Conservation (phyloP, 53 echinoderm and acorn worm species). For the Arbacia lixula region DNA sequence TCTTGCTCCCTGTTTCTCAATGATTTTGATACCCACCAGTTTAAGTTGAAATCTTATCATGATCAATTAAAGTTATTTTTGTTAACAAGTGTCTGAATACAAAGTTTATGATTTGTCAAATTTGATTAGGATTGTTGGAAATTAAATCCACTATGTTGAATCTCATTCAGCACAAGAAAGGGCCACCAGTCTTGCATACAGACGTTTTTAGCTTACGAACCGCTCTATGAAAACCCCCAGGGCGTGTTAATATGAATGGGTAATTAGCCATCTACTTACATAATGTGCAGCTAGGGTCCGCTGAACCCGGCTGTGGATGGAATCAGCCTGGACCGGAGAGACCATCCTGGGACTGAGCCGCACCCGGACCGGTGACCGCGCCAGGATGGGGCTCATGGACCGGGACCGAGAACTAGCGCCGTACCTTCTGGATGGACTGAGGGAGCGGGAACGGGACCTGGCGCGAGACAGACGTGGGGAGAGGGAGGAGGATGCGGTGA, state of each 20-base stretch:
- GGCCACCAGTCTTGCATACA: no score
- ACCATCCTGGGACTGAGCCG: constrained; percentile 44
- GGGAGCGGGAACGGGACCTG: constrained; percentile 1
- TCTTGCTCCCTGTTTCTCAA: no score
- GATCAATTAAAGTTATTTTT: no score
- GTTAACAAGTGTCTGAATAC: no score
- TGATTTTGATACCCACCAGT: no score
- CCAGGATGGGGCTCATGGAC: constrained; percentile 72
- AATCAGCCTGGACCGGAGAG: constrained; percentile 63
- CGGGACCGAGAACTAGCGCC: constrained; percentile 54
- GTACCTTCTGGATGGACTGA: constrained; percentile 16
- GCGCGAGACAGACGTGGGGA: constrained; percentile 72
- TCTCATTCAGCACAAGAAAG: no score
- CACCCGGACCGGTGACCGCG: constrained; percentile 66
- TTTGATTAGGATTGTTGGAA: no score
- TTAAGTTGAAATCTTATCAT: no score
- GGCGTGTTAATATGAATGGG: background rate
- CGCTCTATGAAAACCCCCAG: no score
- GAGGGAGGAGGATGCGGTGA: constrained; percentile 44
- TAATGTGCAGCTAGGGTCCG: constrained; percentile 76
- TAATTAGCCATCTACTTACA: constrained; percentile 50
- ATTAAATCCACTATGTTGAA: no score
- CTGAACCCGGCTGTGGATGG: constrained; percentile 72
- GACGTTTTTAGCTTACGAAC: no score
- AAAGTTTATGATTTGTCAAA: no score